phyloP scores from a whole-genome alignment of 2,888 invertebrate species.

The Malachius bipustulatus region DNA sequence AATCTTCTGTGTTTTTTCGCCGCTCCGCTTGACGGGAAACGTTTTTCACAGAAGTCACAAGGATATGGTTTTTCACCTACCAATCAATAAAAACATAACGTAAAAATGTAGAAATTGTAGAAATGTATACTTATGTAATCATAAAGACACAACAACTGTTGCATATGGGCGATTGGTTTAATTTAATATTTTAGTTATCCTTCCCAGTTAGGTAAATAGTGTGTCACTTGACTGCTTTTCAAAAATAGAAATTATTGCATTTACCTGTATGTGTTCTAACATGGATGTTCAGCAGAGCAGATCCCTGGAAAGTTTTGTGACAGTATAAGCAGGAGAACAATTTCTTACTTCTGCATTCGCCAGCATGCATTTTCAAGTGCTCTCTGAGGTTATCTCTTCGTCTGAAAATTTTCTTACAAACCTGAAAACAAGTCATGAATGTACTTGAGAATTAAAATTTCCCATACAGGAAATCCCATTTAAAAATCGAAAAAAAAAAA shows the following conservation, averaged over 20 bases:
- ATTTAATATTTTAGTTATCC: too few relatives aligned
- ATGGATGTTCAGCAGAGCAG: constrained; percentile 49
- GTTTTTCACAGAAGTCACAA: constrained; percentile 62
- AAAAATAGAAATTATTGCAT: constrained; percentile 12
- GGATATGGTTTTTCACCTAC: constrained; percentile 45
- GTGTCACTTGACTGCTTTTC: too few relatives aligned
- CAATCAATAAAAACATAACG: too few relatives aligned
- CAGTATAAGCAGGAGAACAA: constrained; percentile 52
- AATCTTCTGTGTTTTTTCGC: constrained; percentile 59
- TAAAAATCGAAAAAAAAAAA: too few relatives aligned
- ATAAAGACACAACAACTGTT: too few relatives aligned
- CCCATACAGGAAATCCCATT: too few relatives aligned
- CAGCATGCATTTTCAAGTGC: constrained; percentile 57
- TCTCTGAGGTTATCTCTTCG: constrained; percentile 63
- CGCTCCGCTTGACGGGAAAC: constrained; percentile 61
- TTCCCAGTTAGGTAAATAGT: too few relatives aligned
- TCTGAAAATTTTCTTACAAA: constrained; percentile 50
- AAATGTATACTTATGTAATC: too few relatives aligned
- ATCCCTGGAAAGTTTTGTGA: constrained; percentile 52
- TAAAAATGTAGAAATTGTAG: too few relatives aligned
- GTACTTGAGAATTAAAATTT: too few relatives aligned
- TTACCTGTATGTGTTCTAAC: constrained; percentile 56
- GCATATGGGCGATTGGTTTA: too few relatives aligned
- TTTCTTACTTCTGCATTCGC: constrained; percentile 43
- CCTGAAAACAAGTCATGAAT: constrained; percentile 41